Percentiles rank a stretch among this genome's conserved stretches.
phyloP scores from a whole-genome alignment of 2,888 invertebrate species.

The Acrobasis repandana region DNA sequence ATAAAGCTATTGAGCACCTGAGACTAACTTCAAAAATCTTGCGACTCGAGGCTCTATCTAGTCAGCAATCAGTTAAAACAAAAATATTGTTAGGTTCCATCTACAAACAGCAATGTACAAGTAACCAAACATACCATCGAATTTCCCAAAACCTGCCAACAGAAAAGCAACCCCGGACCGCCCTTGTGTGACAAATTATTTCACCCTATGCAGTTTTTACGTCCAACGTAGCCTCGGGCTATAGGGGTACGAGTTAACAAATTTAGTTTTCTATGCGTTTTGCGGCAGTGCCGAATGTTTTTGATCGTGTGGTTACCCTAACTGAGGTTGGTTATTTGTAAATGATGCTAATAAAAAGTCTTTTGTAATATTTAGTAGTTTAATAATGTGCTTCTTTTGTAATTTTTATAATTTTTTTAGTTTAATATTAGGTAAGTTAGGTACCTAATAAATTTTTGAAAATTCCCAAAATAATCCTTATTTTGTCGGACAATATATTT shows the following conservation, averaged over 20 bases:
- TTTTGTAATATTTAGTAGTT: neutral
- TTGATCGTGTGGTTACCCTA: conserved; percentile 21
- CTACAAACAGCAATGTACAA: conserved; percentile 8
- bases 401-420: no score
- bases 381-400: no score
- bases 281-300: conserved; percentile 31
- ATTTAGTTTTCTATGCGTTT: conserved; percentile 52
- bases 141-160: neutral
- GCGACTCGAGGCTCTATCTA: no score
- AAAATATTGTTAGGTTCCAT: no score
- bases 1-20: no score
- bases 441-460: no score
- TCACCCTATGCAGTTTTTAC: conserved; percentile 47
- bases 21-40: no score
- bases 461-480: no score
- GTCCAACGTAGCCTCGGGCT: conserved; percentile 31
- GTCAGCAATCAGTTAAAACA: no score
- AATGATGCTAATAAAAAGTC: conserved; percentile 14
- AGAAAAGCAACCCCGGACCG: conserved; percentile 3
- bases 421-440: no score
- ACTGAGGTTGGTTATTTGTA: conserved; percentile 8
- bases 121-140: neutral
- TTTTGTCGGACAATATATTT: no score
- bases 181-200: conserved; percentile 33
- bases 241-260: conserved; percentile 48